Conservation (phyloP, 2,888 invertebrate genomes). For the Drosophila anomelani region DNA sequence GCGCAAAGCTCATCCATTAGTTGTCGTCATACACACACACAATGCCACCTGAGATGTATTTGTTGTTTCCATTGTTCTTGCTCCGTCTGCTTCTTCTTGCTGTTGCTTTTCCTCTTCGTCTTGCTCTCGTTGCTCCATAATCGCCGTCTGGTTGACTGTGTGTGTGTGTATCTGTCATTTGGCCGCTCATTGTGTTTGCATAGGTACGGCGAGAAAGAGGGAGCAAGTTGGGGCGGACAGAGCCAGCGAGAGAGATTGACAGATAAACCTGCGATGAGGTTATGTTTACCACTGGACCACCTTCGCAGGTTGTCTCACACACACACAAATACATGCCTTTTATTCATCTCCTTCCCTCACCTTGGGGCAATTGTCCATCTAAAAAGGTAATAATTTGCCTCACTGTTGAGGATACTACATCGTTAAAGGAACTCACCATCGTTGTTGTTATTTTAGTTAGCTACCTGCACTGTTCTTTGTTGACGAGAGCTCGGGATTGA, state of each 20-base stretch:
- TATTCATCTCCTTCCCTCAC: slow-evolving; percentile 9
- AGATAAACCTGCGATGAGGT: slow-evolving; percentile 46
- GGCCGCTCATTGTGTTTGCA: slow-evolving; percentile 50
- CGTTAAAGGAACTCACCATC: slow-evolving; percentile 10
- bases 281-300: slow-evolving; percentile 45
- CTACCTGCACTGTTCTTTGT: slow-evolving; percentile 47
- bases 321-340: not conserved
- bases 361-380: slow-evolving; percentile 54
- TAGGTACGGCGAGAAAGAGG: slow-evolving; percentile 24
- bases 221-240: not conserved
- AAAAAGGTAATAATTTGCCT: slow-evolving; percentile 73
- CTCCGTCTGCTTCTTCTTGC: slow-evolving; percentile 20
- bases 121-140: slow-evolving; percentile 28
- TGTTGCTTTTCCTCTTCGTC: slow-evolving; percentile 1
- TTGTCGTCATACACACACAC: slow-evolving; percentile 45
- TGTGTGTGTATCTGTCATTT: slow-evolving; percentile 54
- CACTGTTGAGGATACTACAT: slow-evolving; percentile 52
- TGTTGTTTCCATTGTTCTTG: slow-evolving; percentile 34
- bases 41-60: slow-evolving; percentile 27
- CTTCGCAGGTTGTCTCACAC: slow-evolving; percentile 39
- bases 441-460: slow-evolving; percentile 12
- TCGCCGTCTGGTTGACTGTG: slow-evolving; percentile 24
- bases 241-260: slow-evolving; percentile 44
- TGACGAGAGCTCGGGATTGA: slow-evolving; percentile 48
- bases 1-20: slow-evolving; percentile 60